Evolutionary conservation across 2,113 vertebrate species (phyloP).

Genomic region (Sinocyclocheilus rhinocerous): DNA sequence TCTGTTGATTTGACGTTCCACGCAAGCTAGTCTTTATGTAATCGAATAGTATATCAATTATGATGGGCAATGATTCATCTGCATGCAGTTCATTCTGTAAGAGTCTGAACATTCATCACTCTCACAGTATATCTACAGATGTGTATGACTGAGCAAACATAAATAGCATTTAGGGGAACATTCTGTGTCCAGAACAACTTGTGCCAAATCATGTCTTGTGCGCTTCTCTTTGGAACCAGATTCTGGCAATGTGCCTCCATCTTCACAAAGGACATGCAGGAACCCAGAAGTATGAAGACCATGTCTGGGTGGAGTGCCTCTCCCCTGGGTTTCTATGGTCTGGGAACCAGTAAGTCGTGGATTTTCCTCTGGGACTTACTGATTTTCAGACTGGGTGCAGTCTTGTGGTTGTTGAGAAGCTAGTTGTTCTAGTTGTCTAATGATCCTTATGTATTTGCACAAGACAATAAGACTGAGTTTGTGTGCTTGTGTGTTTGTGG

Average conservation of each 20-base stretch:
- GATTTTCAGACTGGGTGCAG: slow-evolving; percentile 57
- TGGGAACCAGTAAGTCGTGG: slow-evolving; percentile 50
- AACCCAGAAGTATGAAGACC: slow-evolving; percentile 40
- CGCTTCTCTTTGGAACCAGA: slow-evolving; percentile 19
- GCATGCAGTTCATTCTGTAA: neutral
- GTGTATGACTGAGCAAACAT: slow-evolving; percentile 25
- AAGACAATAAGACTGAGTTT: slow-evolving; percentile 13
- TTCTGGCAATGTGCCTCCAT: slow-evolving; percentile 40
- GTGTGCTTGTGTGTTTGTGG: slow-evolving; percentile 21
- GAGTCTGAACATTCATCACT: slow-evolving; percentile 27
- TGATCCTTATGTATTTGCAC: slow-evolving; percentile 1
- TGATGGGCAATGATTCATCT: neutral
- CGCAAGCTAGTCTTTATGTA: slow-evolving; percentile 6
- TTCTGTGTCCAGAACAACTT: slow-evolving; percentile 37
- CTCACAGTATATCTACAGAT: slow-evolving; percentile 24
- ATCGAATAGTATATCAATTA: neutral
- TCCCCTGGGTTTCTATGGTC: slow-evolving; percentile 52
- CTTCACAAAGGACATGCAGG: slow-evolving; percentile 40
- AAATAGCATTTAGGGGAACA: slow-evolving; percentile 36
- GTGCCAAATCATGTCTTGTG: slow-evolving; percentile 45
- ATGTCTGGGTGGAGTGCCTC: slow-evolving; percentile 49
- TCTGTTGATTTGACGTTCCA: neutral
- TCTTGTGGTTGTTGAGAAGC: slow-evolving; percentile 51
- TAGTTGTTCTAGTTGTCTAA: slow-evolving; percentile 6
- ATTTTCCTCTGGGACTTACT: slow-evolving; percentile 56